A percentile compares a stretch with the other conserved stretches of the same genome.
phyloP scores from a whole-genome alignment of 2,888 invertebrate genomes.

The Sphinx pinastri region DNA sequence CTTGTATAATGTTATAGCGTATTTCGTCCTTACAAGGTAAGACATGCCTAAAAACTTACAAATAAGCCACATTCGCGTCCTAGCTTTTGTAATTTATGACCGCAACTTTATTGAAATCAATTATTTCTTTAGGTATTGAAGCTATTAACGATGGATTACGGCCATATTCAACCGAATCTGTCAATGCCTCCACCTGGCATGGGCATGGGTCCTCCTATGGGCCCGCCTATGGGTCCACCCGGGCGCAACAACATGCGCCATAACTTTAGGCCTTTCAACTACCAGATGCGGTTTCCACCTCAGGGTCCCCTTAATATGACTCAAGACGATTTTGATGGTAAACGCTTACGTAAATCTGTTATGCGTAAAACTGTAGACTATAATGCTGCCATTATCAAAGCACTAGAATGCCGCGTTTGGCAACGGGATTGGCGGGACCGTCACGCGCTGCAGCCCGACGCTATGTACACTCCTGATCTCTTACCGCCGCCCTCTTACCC shows the following conservation, averaged over 20 bases:
- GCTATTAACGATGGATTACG: constrained; percentile 77
- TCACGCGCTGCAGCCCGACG: constrained; percentile 96
- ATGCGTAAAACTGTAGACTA: constrained; percentile 99
- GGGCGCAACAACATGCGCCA: constrained; percentile 77
- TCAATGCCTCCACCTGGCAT: constrained; percentile 73
- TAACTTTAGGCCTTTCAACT: constrained; percentile 78
- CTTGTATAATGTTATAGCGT: constrained; percentile 71
- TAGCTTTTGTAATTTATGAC: constrained; percentile 39
- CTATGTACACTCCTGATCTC: constrained; percentile 96
- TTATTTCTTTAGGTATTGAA: constrained; percentile 79
- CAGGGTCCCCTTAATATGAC: constrained; percentile 88
- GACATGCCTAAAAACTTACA: constrained; percentile 39
- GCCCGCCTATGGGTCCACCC: constrained; percentile 63
- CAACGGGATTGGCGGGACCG: constrained; percentile 96
- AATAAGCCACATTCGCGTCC: constrained; percentile 43
- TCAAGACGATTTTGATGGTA: constrained; percentile 97
- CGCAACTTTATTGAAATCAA: constrained; percentile 52
- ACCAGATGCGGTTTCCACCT: constrained; percentile 80
- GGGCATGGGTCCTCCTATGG: constrained; percentile 59
- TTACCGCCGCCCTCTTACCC: constrained; percentile 97
- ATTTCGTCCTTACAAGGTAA: constrained; percentile 67
- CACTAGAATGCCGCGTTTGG: constrained; percentile 97
- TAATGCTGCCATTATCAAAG: constrained; percentile 96
- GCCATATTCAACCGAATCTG: constrained; percentile 77
- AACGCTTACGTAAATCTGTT: constrained; percentile 96